A percentile compares a stretch with the other conserved stretches of the same genome.
These are phyloP conservation scores for Phaedon cochleariae DNA, from an alignment of 2,888 invertebrate species.

Conservation along the genomic window DNA sequence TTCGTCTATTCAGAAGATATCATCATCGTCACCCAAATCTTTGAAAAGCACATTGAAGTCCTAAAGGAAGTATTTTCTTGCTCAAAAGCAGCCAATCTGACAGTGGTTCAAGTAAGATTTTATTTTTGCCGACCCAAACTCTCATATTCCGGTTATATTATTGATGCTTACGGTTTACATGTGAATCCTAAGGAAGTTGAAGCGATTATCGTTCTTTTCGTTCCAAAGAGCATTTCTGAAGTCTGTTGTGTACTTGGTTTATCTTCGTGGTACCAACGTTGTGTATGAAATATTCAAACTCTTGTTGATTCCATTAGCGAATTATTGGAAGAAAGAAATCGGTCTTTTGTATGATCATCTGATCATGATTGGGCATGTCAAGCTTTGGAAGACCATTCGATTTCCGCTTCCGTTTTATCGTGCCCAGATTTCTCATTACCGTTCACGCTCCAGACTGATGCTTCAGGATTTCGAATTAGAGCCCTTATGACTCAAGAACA, in stretches of 20 bases:
- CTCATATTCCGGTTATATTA: conserved; percentile 14
- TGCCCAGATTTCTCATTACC: no score
- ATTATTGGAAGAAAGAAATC: conserved; percentile 26
- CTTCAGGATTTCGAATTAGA: no score
- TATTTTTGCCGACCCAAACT: conserved; percentile 12
- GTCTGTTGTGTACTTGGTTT: no score
- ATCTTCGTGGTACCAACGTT: conserved; percentile 40
- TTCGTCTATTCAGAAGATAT: conserved; percentile 46
- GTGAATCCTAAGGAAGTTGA: conserved; percentile 14
- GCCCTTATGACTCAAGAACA: no score
- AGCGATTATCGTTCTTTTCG: not conserved
- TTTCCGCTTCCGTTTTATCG: conserved; percentile 35
- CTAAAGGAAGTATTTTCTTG: conserved; percentile 38
- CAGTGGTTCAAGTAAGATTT: conserved; percentile 26
- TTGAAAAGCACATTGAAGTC: conserved; percentile 34
- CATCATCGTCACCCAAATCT: conserved; percentile 35
- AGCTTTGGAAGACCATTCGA: conserved; percentile 25
- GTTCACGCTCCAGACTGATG: conserved; percentile 42
- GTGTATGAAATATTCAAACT: conserved; percentile 34
- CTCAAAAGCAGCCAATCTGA: conserved; percentile 36
- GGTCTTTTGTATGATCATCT: conserved; percentile 29
- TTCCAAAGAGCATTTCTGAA: not conserved
- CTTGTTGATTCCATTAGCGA: conserved; percentile 27
- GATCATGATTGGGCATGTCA: conserved; percentile 25
- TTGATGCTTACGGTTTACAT: not conserved